phyloP scores from a whole-genome alignment of 2,888 invertebrate genomes.

The Craniophora ligustri region DNA sequence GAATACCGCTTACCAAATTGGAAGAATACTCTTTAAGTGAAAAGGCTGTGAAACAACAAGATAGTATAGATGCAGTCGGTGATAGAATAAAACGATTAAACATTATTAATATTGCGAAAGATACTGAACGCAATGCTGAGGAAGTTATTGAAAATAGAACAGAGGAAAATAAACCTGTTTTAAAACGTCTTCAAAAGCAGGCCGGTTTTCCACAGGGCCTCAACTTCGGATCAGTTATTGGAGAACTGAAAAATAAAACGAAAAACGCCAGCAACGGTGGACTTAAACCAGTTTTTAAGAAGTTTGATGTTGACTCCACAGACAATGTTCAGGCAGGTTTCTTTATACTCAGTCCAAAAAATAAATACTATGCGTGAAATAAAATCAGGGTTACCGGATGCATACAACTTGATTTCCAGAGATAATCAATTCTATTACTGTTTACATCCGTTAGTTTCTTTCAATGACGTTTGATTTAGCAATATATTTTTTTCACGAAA shows the following conservation, averaged over 20 bases:
- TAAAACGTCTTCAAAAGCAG: conserved; percentile 77
- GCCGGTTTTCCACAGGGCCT: conserved; percentile 74
- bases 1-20: conserved; percentile 52
- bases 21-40: conserved; percentile 60
- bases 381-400: conserved; percentile 38
- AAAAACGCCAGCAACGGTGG: conserved; percentile 74
- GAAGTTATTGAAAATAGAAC: conserved; percentile 41
- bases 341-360: conserved; percentile 19
- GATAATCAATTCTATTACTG: conserved; percentile 40
- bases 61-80: conserved; percentile 69
- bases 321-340: conserved; percentile 77
- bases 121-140: conserved; percentile 31
- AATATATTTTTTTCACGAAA: conserved; percentile 10
- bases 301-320: conserved; percentile 75
- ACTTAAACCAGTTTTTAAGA: conserved; percentile 83
- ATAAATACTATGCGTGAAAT: conserved; percentile 17
- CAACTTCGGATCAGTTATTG: conserved; percentile 83
- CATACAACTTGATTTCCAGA: conserved; percentile 40
- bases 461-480: conserved; percentile 17
- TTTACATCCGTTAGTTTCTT: conserved; percentile 36
- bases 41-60: conserved; percentile 64
- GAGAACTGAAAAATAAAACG: conserved; percentile 82
- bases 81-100: conserved; percentile 67
- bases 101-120: conserved; percentile 43
- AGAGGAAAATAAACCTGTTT: conserved; percentile 65